These are phyloP conservation scores for Elgonia sp. DNA, from an alignment of 2,888 invertebrate species.

Conservation along the genomic window DNA sequence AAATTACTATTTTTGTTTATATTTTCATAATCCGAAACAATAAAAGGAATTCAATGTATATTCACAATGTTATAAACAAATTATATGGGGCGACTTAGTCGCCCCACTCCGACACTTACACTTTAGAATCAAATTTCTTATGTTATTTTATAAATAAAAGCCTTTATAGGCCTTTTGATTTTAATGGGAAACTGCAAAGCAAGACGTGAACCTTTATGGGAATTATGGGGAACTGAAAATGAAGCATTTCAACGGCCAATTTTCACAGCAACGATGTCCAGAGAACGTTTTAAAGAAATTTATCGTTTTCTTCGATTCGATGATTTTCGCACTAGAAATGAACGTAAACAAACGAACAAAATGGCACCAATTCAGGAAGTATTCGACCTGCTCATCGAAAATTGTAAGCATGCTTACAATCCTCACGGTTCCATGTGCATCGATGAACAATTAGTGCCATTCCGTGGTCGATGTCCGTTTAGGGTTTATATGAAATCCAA, in stretches of 20 bases:
- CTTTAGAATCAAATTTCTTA: too few relatives aligned
- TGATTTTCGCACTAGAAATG: slow-evolving; percentile 53
- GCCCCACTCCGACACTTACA: not conserved
- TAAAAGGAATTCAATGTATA: not conserved
- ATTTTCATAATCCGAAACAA: not conserved
- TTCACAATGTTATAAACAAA: not conserved
- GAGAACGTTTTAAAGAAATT: slow-evolving; percentile 69
- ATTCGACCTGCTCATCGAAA: slow-evolving; percentile 38
- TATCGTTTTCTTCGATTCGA: slow-evolving; percentile 64
- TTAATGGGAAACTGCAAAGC: too few relatives aligned
- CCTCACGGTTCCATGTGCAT: slow-evolving; percentile 44
- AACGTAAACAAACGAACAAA: slow-evolving; percentile 58
- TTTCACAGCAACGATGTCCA: slow-evolving; percentile 61
- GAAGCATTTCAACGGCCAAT: slow-evolving; percentile 64
- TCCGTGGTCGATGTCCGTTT: slow-evolving; percentile 58
- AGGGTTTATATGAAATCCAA: slow-evolving; percentile 45
- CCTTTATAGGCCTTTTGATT: too few relatives aligned
- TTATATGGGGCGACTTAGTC: not conserved
- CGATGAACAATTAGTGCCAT: slow-evolving; percentile 66
- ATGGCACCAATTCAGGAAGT: slow-evolving; percentile 63
- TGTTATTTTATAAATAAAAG: too few relatives aligned
- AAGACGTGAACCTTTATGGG: too few relatives aligned
- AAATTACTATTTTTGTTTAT: not conserved
- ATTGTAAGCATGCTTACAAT: slow-evolving; percentile 51
- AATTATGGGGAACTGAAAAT: slow-evolving; percentile 37